Evolutionary conservation across 53 echinoderm and acorn worm genomes (phyloP).

Genomic region (Luidia sarsii): DNA sequence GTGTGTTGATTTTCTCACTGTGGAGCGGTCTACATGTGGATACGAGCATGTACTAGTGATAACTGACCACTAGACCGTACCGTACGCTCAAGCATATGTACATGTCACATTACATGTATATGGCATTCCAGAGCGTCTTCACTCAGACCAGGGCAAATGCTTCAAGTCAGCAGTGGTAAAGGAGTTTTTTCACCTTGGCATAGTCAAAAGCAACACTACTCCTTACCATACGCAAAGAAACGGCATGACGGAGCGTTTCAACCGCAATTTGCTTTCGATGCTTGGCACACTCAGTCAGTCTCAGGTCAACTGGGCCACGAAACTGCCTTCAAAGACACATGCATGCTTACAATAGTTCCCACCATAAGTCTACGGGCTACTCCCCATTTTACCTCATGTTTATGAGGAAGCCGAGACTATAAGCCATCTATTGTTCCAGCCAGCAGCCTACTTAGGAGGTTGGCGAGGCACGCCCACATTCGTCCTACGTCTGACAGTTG

Average conservation of each 20-base stretch:
- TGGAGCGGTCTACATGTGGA: not conserved
- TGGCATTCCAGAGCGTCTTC: constrained; percentile 5
- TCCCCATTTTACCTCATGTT: too few species aligned
- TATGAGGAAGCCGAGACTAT: too few species aligned
- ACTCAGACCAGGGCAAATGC: constrained; percentile 25
- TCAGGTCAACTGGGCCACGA: constrained; percentile 2
- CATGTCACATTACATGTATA: not conserved
- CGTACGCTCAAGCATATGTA: not conserved
- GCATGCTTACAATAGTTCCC: too few species aligned
- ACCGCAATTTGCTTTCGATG: constrained; percentile 15
- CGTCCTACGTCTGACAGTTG: too few species aligned
- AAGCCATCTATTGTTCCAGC: too few species aligned
- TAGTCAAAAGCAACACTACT: not conserved
- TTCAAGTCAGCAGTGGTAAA: constrained; percentile 8
- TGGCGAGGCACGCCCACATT: too few species aligned
- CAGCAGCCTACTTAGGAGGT: too few species aligned
- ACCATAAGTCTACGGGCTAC: too few species aligned
- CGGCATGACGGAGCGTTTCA: constrained; percentile 26
- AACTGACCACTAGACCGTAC: not conserved
- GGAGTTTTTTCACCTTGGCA: not conserved
- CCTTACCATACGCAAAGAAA: constrained; percentile 14
- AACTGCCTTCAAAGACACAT: not conserved
- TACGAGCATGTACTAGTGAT: constrained; percentile 5
- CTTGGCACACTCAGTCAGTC: not conserved
- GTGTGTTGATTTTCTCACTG: not conserved